Evolutionary conservation across 2,888 invertebrate genomes (phyloP), one percentile per base, ranked within the genome.

Genomic region (Pristionchus entomophagus): DNA sequence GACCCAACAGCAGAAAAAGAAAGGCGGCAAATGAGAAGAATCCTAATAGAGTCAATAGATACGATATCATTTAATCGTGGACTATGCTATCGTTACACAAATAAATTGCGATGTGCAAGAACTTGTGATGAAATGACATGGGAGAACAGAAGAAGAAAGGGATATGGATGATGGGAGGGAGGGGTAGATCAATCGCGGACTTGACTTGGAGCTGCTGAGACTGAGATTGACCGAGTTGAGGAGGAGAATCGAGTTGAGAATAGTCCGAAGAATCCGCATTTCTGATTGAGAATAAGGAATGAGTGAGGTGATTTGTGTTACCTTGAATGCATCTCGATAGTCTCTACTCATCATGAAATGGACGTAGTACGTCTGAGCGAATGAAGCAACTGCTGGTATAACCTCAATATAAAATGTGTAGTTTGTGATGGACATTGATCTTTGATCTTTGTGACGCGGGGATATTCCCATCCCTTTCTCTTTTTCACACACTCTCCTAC

Each of bases 31-130:
- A 26, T 26, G 73, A 73, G 41, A 26, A 32, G 8, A n/a, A 22
- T n/a, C 17, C 8, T 56, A 17, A 22, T 5, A 56, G 56, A 56
- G 5, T n/a, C n/a, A 22, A 56, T 14, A 56, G 19, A 73, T 73
- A 41, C 73, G 73, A 73, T 35, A 73, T 73, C 73, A 45, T 69
- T 29, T 35, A 38, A 69, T 69, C 65, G 65, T 38, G 65, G 35
- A 69, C 65, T n/a, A n/a, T n/a, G n/a, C n/a, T 69, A 69, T 73
- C 73, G 73, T 73, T 41, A 73, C 73, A 73, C n/a, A 73, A 73
- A 73, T 73, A 73, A 73, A 73, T 73, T 73, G 73, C 73, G 73
- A 73, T 73, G 73, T 26, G 10, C n/a, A n/a, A 6, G 41, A n/a
- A 12, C 26, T 38, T 73, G 69, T n/a, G 73, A 56, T 22, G 45